Conservation (phyloP, 1,140 invertebrate species). For the Cotesia glomerata region DNA sequence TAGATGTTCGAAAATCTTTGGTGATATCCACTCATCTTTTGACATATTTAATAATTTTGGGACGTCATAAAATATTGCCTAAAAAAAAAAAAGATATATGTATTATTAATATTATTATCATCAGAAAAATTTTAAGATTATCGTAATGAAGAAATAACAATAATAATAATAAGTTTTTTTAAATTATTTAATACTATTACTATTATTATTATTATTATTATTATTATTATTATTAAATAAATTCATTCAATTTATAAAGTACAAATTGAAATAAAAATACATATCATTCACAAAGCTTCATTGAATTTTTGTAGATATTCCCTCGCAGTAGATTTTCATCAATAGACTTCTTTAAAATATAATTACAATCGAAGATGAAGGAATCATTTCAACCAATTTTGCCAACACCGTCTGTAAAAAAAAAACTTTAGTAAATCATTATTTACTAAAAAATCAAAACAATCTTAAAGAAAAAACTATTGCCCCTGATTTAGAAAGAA, state of each 20-base stretch:
- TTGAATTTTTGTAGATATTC: conserved; percentile 64
- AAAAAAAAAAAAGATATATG: too few species aligned
- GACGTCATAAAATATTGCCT: conserved; percentile 68
- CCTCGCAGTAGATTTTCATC: conserved; percentile 50
- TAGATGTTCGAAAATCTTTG: conserved; percentile 50
- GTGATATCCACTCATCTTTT: conserved; percentile 67
- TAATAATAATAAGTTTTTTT: too few species aligned
- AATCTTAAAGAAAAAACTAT: not conserved
- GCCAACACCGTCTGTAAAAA: conserved; percentile 58
- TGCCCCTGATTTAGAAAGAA: too few species aligned
- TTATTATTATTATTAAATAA: too few species aligned
- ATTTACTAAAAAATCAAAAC: too few species aligned
- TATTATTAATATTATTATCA: too few species aligned
- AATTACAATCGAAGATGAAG: conserved; percentile 53
- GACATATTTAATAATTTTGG: conserved; percentile 65
- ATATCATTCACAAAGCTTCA: conserved; percentile 66
- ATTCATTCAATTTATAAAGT: too few species aligned
- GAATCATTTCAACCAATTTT: conserved; percentile 64
- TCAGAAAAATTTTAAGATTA: too few species aligned
- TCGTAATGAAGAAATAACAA: too few species aligned
- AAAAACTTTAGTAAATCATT: not conserved
- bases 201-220: too few species aligned
- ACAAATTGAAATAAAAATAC: conserved; percentile 8
- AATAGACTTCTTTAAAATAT: conserved; percentile 51
- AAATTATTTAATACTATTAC: too few species aligned